Evolutionary conservation across 2,113 vertebrate species (phyloP), one percentile per base, ranked within the genome.

Genomic region (Ceyx margarethae): DNA sequence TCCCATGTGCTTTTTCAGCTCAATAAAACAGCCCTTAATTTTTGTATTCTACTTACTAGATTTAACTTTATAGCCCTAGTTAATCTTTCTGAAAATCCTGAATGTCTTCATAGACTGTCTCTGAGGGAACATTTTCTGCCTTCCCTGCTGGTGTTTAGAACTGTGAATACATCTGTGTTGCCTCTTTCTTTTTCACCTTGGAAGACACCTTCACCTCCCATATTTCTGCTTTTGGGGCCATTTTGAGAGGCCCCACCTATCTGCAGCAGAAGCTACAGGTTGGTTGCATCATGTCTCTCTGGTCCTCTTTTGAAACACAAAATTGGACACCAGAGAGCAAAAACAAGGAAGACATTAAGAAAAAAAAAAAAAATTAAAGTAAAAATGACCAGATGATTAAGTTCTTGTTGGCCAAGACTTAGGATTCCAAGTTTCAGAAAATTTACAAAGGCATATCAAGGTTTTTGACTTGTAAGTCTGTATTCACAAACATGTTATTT

Each of bases 1-100:
- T 58, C 40, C 10, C 7, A 17, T 46, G 12, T 42, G 19, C 56
- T 87, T 29, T 87, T 79, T 72, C 75, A n/a, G 64, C 18, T 94
- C 68, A 66, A 64, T 13, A 68, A 88, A 31, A 28, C n/a, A 37
- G 25, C 11, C 19, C 40, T 33, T 81, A 46, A n/a, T 56, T 61
- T 66, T 48, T 85, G 28, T 40, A 42, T 77, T 73, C 50, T 78
- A 11, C 56, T 78, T 89, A 48, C 3, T 54, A 74, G 61, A 31
- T 90, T 76, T 71, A 62, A 69, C 60, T 89, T 95, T 66, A 94
- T 81, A 62, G 58, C 48, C 76, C 35, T 46, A 81, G 58, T 90
- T 94, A 93, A 93, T 95, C 77, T 72, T 54, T 76, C 74, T 94
- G 93, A 95, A 90, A 76, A 93, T 95, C 53, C 61, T 57, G 62